phyloP scores from a whole-genome alignment of 2,113 vertebrate species.

The Stictonetta naevosa region DNA sequence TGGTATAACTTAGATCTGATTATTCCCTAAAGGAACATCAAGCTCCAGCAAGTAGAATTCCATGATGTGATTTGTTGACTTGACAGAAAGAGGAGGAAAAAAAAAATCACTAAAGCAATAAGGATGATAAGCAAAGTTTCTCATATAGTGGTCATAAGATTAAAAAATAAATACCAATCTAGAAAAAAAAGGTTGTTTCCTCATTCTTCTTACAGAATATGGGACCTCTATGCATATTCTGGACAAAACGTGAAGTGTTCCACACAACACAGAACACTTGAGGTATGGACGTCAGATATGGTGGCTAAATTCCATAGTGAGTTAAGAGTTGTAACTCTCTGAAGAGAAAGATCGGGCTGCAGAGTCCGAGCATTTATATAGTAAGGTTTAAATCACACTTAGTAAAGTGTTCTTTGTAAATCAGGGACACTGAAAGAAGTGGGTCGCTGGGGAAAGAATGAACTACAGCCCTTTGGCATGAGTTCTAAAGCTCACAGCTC shows the following conservation, averaged over 20 bases:
- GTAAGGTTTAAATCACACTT: slow-evolving; percentile 59
- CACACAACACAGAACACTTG: slow-evolving; percentile 75
- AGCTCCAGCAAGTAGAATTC: slow-evolving; percentile 51
- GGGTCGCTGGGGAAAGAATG: slow-evolving; percentile 34
- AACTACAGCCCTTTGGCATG: slow-evolving; percentile 77
- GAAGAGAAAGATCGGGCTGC: slow-evolving; percentile 64
- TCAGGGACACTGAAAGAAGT: slow-evolving; percentile 53
- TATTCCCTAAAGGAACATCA: slow-evolving; percentile 32
- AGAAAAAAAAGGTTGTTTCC: slow-evolving; percentile 56
- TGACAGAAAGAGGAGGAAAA: slow-evolving; percentile 49
- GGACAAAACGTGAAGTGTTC: slow-evolving; percentile 74
- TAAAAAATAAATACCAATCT: slow-evolving; percentile 82
- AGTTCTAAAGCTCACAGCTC: slow-evolving; percentile 74
- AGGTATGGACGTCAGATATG: slow-evolving; percentile 72
- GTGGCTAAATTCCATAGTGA: slow-evolving; percentile 75
- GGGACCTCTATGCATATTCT: slow-evolving; percentile 65
- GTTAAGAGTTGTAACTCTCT: slow-evolving; percentile 66
- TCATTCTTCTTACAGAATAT: slow-evolving; percentile 65
- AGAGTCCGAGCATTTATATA: slow-evolving; percentile 59
- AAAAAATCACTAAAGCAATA: slow-evolving; percentile 59
- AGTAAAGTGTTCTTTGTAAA: slow-evolving; percentile 64
- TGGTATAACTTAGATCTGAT: slow-evolving; percentile 65
- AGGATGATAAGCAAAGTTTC: slow-evolving; percentile 62
- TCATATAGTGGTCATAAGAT: slow-evolving; percentile 79
- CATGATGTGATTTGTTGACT: slow-evolving; percentile 49